Evolutionary conservation across 2,888 invertebrate genomes (phyloP).

Genomic region (Serripes groenlandicus): DNA sequence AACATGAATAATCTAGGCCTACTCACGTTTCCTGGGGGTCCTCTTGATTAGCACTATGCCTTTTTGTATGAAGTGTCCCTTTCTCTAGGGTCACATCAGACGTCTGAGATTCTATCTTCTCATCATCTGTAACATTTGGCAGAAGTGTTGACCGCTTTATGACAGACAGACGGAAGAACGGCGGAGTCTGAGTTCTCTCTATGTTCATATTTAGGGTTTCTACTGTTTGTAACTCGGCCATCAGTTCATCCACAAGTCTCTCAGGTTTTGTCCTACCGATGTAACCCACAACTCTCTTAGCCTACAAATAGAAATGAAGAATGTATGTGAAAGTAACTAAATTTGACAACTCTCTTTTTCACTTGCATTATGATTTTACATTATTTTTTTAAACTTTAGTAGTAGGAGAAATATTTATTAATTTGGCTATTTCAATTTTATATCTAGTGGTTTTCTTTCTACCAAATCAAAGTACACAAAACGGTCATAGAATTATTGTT

Average conservation of each 20-base stretch:
- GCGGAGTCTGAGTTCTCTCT: slow-evolving; percentile 98
- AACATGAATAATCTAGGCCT: too few species aligned
- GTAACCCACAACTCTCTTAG: slow-evolving; percentile 97
- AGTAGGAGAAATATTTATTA: too few species aligned
- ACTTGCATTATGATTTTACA: too few species aligned
- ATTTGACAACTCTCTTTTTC: too few species aligned
- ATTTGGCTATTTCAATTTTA: too few species aligned
- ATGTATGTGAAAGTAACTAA: too few species aligned
- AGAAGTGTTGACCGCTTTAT: slow-evolving; percentile 80
- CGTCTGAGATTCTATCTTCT: slow-evolving; percentile 87
- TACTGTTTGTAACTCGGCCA: slow-evolving; percentile 98
- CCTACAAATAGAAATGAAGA: slow-evolving; percentile 90
- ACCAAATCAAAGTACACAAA: too few species aligned
- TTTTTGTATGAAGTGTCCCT: slow-evolving; percentile 98
- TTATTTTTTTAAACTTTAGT: too few species aligned
- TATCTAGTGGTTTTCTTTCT: too few species aligned
- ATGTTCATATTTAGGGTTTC: slow-evolving; percentile 98
- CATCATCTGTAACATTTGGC: slow-evolving; percentile 85
- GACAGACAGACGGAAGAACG: slow-evolving; percentile 96
- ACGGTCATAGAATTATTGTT: too few species aligned
- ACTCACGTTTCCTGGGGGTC: slow-evolving; percentile 80
- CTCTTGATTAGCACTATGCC: slow-evolving; percentile 88
- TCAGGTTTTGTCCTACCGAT: slow-evolving; percentile 96
- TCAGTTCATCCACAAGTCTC: slow-evolving; percentile 97
- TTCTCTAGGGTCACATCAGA: slow-evolving; percentile 91